Evolutionary conservation across 1,140 invertebrate species (phyloP).

Genomic region (Helicoverpa zea): DNA sequence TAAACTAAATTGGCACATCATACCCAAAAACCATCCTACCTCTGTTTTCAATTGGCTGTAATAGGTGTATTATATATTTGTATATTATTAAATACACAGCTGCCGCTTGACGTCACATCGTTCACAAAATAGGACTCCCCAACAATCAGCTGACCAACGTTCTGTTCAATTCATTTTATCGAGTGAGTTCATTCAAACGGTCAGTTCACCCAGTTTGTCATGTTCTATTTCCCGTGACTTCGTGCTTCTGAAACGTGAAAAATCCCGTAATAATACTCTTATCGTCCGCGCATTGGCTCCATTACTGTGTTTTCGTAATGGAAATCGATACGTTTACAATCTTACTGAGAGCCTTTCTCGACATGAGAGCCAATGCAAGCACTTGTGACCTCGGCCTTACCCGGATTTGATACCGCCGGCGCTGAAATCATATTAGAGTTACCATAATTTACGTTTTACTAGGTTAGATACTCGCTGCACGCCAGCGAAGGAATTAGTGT

Average conservation of each 20-base stretch:
- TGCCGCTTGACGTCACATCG: neutral
- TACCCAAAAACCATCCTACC: too few species aligned
- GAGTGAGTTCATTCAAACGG: constrained; percentile 5
- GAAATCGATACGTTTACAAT: constrained; percentile 69
- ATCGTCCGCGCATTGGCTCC: constrained; percentile 59
- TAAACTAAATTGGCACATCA: too few species aligned
- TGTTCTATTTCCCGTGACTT: constrained; percentile 26
- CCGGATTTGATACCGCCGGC: constrained; percentile 29
- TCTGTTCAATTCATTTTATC: constrained; percentile 18
- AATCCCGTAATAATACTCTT: constrained; percentile 60
- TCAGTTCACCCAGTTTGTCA: neutral
- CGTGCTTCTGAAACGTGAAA: constrained; percentile 36
- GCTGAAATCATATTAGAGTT: constrained; percentile 30
- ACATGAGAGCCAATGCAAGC: constrained; percentile 5
- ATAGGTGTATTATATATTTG: too few species aligned
- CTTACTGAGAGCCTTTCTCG: constrained; percentile 57
- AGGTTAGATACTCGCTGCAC: constrained; percentile 18
- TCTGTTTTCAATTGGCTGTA: too few species aligned
- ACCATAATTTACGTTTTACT: constrained; percentile 40
- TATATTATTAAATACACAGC: too few species aligned
- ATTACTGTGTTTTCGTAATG: constrained; percentile 69
- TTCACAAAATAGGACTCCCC: neutral
- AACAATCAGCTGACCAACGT: neutral
- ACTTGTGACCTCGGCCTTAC: constrained; percentile 34
- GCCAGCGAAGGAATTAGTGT: constrained; percentile 21